A percentile compares a stretch with the other conserved stretches of the same genome.
Evolutionary conservation across 2,888 invertebrate species (phyloP).

Genomic region (Acronicta psi): DNA sequence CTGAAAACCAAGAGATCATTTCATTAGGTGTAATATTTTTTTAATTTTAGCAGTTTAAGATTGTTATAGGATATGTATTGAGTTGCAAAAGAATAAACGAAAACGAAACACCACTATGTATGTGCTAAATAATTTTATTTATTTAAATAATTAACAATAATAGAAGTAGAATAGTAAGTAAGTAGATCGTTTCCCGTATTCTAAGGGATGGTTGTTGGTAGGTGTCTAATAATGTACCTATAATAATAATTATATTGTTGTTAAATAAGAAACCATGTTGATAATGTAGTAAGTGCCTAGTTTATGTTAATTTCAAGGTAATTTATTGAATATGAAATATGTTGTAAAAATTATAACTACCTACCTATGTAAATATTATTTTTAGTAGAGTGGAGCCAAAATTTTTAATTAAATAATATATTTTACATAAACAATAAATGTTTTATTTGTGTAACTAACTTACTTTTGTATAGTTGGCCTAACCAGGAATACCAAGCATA

Average conservation of each 20-base stretch:
- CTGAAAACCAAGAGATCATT: conserved; percentile 16
- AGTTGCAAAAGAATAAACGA: background rate
- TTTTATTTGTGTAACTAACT: conserved; percentile 17
- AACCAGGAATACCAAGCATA: too few relatives aligned
- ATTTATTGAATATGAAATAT: conserved; percentile 53
- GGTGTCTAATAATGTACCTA: conserved; percentile 6
- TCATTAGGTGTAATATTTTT: background rate
- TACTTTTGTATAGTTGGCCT: too few relatives aligned
- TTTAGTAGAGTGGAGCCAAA: conserved; percentile 65
- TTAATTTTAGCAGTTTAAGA: background rate
- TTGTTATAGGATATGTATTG: background rate
- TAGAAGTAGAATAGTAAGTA: background rate
- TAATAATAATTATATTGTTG: conserved; percentile 22
- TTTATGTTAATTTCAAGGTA: conserved; percentile 49
- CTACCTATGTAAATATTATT: conserved; percentile 61
- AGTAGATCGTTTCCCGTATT: background rate
- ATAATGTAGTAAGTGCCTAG: conserved; percentile 51
- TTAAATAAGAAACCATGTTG: conserved; percentile 28
- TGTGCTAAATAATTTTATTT: too few relatives aligned
- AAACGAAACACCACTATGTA: too few relatives aligned
- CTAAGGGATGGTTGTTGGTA: conserved; percentile 31
- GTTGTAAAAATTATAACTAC: conserved; percentile 36
- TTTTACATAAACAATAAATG: conserved; percentile 21
- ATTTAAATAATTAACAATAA: too few relatives aligned
- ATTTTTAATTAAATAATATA: conserved; percentile 54